These are phyloP conservation scores for Cichlasoma orientale DNA, from an alignment of 2,797 vertebrate genomes.

Conservation along the genomic window DNA sequence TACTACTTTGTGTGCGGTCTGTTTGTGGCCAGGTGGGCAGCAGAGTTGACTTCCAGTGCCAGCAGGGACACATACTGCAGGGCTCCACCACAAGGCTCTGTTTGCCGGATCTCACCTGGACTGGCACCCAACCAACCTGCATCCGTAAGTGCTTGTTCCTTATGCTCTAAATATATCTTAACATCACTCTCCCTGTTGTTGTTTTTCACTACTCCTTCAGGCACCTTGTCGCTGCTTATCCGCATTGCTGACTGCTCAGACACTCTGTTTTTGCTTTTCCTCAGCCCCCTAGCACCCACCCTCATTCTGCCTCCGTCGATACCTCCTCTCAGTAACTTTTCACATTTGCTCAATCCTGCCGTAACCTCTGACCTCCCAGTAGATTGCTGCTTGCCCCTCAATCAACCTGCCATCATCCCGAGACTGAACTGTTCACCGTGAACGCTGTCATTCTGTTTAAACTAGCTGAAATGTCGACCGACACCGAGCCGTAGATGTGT, in stretches of 20 bases:
- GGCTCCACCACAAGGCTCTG: constrained; percentile 94
- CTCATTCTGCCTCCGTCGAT: background rate
- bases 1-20: constrained; percentile 57
- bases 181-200: constrained; percentile 4
- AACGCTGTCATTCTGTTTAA: constrained; percentile 61
- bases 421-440: constrained; percentile 35
- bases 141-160: constrained; percentile 84
- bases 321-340: constrained; percentile 5
- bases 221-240: constrained; percentile 36
- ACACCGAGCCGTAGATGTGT: constrained; percentile 12
- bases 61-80: constrained; percentile 92
- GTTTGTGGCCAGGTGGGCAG: constrained; percentile 86
- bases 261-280: constrained; percentile 4
- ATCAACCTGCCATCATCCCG: constrained; percentile 52
- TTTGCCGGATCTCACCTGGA: constrained; percentile 94
- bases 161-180: constrained; percentile 16
- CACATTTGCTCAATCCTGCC: constrained; percentile 17
- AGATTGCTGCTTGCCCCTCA: constrained; percentile 55
- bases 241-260: constrained; percentile 13
- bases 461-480: constrained; percentile 32
- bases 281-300: background rate
- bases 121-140: constrained; percentile 90
- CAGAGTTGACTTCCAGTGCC: constrained; percentile 92
- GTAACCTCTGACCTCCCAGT: constrained; percentile 45
- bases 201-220: constrained; percentile 18